Conservation (phyloP, 2,888 invertebrate genomes). For the Liopterus haemorrhoidalis region DNA sequence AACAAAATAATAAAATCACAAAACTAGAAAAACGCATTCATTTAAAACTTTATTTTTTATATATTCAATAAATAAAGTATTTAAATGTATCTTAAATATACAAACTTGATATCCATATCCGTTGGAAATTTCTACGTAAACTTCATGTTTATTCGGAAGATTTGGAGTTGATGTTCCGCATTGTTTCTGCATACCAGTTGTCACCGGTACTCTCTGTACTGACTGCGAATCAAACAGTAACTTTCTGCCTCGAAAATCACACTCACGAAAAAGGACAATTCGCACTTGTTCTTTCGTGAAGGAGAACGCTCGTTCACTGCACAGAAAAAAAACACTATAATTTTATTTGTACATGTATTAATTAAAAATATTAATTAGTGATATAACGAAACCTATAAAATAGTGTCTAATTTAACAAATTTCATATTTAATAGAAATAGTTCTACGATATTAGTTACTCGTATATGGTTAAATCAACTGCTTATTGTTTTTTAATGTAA, state of each 20-base stretch:
- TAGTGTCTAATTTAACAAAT: no score
- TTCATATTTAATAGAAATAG: no score
- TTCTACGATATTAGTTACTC: no score
- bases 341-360: not conserved
- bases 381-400: no score
- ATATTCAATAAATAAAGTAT: not conserved
- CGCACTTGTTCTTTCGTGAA: conserved; percentile 70
- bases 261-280: conserved; percentile 77
- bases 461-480: no score
- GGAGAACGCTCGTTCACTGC: conserved; percentile 52
- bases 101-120: conserved; percentile 62
- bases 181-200: conserved; percentile 26
- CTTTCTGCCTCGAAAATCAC: conserved; percentile 73
- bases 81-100: conserved; percentile 20
- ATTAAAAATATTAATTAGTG: not conserved
- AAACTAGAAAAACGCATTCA: not conserved
- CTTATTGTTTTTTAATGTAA: no score
- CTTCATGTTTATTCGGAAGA: conserved; percentile 30
- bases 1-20: not conserved
- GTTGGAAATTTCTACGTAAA: conserved; percentile 57
- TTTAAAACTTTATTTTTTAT: not conserved
- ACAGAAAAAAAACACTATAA: conserved; percentile 30
- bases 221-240: conserved; percentile 78
- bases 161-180: conserved; percentile 13
- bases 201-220: conserved; percentile 54